Percentiles rank a stretch among this genome's conserved stretches.
Evolutionary conservation across 2,888 invertebrate genomes (phyloP).

Genomic region (Drosophila meridiana): DNA sequence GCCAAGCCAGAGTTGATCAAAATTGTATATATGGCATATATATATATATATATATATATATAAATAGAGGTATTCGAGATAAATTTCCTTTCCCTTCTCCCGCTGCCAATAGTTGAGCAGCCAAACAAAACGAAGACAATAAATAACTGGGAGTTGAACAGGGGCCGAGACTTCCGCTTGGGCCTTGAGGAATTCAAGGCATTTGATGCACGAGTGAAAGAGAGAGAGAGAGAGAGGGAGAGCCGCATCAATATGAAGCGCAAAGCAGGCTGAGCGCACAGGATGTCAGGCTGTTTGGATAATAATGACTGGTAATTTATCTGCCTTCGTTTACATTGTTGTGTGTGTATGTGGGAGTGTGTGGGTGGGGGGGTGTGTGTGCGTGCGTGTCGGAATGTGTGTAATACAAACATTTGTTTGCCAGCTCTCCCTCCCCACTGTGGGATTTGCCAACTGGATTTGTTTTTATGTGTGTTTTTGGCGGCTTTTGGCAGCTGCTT

Average conservation of each 20-base stretch:
- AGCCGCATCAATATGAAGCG: neutral
- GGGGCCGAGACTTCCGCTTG: neutral
- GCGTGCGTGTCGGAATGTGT: conserved; percentile 66
- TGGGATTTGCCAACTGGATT: conserved; percentile 63
- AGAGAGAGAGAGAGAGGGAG: neutral
- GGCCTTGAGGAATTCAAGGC: conserved; percentile 53
- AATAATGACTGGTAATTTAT: conserved; percentile 80
- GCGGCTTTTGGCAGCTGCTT: conserved; percentile 45
- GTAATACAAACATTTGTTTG: conserved; percentile 72
- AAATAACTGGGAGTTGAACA: conserved; percentile 45
- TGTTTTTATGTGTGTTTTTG: conserved; percentile 59
- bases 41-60: neutral
- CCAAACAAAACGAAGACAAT: conserved; percentile 51
- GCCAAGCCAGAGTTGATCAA: conserved; percentile 36
- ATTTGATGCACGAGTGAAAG: conserved; percentile 60
- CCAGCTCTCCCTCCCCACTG: conserved; percentile 27
- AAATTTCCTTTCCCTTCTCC: conserved; percentile 7
- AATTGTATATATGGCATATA: conserved; percentile 10
- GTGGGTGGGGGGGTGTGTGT: conserved; percentile 29
- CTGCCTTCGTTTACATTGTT: conserved; percentile 77
- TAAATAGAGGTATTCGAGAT: neutral
- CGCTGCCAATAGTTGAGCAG: conserved; percentile 28
- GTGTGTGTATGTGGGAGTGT: conserved; percentile 21
- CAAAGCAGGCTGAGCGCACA: conserved; percentile 26
- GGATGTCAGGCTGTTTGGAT: conserved; percentile 70